Evolutionary conservation across 1,140 invertebrate genomes (phyloP), one percentile per base, ranked within the genome.

Genomic region (Choristoneura fumiferana): DNA sequence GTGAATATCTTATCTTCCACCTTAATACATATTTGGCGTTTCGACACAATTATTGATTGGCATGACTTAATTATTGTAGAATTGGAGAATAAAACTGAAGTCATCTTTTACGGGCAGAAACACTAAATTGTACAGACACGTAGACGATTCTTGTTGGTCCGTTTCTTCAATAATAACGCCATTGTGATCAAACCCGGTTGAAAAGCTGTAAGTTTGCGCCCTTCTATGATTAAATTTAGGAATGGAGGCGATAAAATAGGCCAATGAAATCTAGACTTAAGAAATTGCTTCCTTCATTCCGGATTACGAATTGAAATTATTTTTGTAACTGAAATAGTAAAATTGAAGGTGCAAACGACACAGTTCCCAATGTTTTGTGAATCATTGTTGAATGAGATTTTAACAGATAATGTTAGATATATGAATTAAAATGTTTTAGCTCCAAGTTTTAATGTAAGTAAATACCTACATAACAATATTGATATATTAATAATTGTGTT

Each of bases 341-440:
- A 35, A 38, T 52, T 13, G 35, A 36, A 59, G 60, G 62, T 49
- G 69, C 63, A 66, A 60, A 60, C 62, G 49, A 12, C 62, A 55
- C 66, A 58, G 62, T 64, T 69, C 75, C 69, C 65, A 60, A 36
- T 35, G 9, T 54, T 53, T 54, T 63, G 68, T 67, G 72, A 73
- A 75, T 63, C 67, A 74, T 83, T 81, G 76, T 80, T 78, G 52
- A 76, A 79, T 58, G 57, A 71, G 59, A 65, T 67, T 76, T 71
- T 81, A 68, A 76, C 71, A 71, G 75, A 80, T 72, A 76, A 83
- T 71, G 72, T 78, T 84, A 87, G 78, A 78, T 82, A 81, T 78
- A 74, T 77, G 69, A 76, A 78, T 80, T 74, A 73, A 81, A 79
- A 84, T 78, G 77, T 84, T 87, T 83, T 84, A 84, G 76, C 79